Conservation (phyloP, 2,113 vertebrate species). For the Anseranas semipalmata region DNA sequence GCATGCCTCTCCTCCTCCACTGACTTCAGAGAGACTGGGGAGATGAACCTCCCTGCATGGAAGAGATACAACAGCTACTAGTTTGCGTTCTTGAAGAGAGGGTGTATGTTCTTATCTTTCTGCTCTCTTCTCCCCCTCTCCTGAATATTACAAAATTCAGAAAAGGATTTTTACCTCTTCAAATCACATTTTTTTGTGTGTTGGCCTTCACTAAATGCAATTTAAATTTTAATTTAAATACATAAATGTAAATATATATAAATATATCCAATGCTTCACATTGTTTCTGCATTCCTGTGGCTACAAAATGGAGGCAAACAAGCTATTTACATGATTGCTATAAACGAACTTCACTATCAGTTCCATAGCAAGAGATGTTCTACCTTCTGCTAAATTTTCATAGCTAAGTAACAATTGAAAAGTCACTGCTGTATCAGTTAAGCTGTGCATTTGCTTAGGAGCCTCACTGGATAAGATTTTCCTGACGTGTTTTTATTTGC, state of each 20-base stretch:
- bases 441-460: not conserved
- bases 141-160: not conserved
- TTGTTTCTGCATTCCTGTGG: not conserved
- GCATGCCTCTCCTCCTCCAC: not conserved
- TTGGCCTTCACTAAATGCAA: not conserved
- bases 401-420: not conserved
- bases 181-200: not conserved
- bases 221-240: not conserved
- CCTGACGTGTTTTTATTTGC: not conserved
- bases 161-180: not conserved
- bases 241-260: not conserved
- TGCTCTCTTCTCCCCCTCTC: not conserved
- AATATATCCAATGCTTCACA: not conserved
- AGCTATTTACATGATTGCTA: not conserved
- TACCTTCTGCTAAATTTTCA: not conserved
- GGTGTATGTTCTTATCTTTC: not conserved
- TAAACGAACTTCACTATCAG: not conserved
- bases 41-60: not conserved
- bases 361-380: not conserved
- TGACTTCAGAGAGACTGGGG: not conserved
- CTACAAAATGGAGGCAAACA: not conserved
- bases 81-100: not conserved
- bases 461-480: not conserved
- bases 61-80: not conserved
- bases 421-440: not conserved